Evolutionary conservation across 2,797 vertebrate genomes (phyloP).

Genomic region (Brachymystax lenok): DNA sequence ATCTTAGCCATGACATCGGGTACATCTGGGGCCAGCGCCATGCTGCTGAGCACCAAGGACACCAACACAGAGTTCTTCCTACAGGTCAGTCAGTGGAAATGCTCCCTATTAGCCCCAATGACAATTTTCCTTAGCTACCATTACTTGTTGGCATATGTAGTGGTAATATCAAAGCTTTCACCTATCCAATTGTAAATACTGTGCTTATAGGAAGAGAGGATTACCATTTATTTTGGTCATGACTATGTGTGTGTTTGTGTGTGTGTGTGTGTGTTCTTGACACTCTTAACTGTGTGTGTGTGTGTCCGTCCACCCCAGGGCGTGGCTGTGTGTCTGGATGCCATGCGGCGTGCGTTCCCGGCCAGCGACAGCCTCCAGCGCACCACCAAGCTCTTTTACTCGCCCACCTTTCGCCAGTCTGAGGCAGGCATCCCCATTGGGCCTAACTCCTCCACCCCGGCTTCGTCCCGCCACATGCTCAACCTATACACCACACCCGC

Average conservation of each 20-base stretch:
- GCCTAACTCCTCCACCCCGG: slow-evolving; percentile 75
- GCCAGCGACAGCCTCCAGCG: slow-evolving; percentile 66
- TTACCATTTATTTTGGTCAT: not conserved
- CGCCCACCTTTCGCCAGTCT: slow-evolving; percentile 57
- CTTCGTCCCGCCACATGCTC: slow-evolving; percentile 70
- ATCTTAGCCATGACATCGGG: slow-evolving; percentile 76
- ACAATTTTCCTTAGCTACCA: not conserved
- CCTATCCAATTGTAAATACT: not conserved
- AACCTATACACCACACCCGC: slow-evolving; percentile 75
- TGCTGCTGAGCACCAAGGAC: slow-evolving; percentile 76
- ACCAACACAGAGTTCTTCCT: slow-evolving; percentile 73
- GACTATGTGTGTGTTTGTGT: not conserved
- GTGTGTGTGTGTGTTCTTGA: slow-evolving; percentile 1
- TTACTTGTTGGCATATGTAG: not conserved
- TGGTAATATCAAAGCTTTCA: not conserved
- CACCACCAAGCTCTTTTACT: slow-evolving; percentile 74
- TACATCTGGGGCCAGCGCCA: slow-evolving; percentile 70
- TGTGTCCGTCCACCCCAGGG: slow-evolving; percentile 69
- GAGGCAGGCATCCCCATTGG: slow-evolving; percentile 76
- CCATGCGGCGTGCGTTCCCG: slow-evolving; percentile 74
- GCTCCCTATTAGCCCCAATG: not conserved
- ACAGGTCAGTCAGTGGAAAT: slow-evolving; percentile 67
- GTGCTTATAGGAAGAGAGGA: not conserved
- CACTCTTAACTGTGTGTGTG: not conserved
- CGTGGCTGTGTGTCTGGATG: slow-evolving; percentile 78